These are phyloP conservation scores for Zoanthus gigantus DNA, from an alignment of 92 coral and sea anemone species.

Conservation along the genomic window DNA sequence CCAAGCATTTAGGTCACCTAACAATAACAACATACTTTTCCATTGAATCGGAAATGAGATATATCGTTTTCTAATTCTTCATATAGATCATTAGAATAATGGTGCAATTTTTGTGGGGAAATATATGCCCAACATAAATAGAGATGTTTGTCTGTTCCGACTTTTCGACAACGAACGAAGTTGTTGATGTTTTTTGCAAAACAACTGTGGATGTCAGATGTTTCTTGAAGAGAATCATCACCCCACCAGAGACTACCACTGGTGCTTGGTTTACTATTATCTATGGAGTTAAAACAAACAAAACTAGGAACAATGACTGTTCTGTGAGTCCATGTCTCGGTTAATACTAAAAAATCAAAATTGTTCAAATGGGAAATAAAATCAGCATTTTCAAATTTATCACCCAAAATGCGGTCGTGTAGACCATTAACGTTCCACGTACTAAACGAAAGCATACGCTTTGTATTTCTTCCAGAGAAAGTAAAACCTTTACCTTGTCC, in stretches of 20 bases:
- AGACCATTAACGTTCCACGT: conserved; percentile 7
- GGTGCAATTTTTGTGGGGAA: background rate
- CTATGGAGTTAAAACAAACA: conserved; percentile 37
- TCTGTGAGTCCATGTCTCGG: conserved; percentile 38
- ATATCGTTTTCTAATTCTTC: background rate
- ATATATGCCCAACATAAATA: background rate
- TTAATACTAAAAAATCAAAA: conserved; percentile 25
- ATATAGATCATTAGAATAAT: conserved; percentile 11
- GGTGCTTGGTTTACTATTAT: conserved; percentile 9
- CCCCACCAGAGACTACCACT: conserved; percentile 29
- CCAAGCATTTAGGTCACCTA: conserved; percentile 5
- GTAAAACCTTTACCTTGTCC: conserved; percentile 4
- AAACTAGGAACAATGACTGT: conserved; percentile 12
- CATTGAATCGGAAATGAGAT: background rate
- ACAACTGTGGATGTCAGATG: conserved; percentile 1
- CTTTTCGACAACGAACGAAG: background rate
- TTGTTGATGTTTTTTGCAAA: background rate
- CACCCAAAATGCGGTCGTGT: background rate
- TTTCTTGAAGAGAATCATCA: conserved; percentile 10
- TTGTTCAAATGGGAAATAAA: conserved; percentile 1
- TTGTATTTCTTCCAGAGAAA: conserved; percentile 1
- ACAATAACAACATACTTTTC: background rate
- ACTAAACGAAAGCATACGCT: conserved; percentile 23
- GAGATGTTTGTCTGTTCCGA: conserved; percentile 2
- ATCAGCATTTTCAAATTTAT: conserved; percentile 33